Conservation (phyloP, 2,113 vertebrate genomes). For the Corapipo altera region DNA sequence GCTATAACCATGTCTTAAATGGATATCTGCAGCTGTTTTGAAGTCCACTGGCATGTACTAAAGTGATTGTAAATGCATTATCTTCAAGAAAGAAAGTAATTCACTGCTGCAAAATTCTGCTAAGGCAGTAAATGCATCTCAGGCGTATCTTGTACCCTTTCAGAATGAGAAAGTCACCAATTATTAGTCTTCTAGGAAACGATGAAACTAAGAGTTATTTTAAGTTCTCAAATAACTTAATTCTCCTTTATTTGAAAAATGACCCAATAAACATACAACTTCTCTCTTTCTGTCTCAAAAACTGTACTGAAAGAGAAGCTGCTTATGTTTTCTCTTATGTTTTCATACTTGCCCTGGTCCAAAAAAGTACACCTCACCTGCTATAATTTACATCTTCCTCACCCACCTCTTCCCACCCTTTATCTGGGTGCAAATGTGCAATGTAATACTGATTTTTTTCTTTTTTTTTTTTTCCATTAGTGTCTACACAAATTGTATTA, state of each 20-base stretch:
- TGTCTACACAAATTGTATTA: neutral
- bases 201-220: neutral
- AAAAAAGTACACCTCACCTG: neutral
- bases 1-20: neutral
- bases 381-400: neutral
- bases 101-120: neutral
- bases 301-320: neutral
- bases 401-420: neutral
- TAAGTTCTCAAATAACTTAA: constrained; percentile 20
- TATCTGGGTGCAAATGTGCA: neutral
- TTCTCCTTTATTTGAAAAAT: constrained; percentile 17
- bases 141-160: neutral
- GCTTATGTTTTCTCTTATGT: neutral
- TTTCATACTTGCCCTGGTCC: neutral
- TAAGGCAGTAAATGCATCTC: neutral
- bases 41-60: neutral
- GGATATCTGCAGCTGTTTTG: neutral
- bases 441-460: neutral
- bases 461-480: neutral
- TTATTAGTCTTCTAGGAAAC: neutral
- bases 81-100: neutral
- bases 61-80: neutral
- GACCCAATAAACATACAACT: neutral
- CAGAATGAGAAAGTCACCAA: neutral
- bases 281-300: neutral